Conservation (phyloP, 2,888 invertebrate genomes). For the Troilus luridus region DNA sequence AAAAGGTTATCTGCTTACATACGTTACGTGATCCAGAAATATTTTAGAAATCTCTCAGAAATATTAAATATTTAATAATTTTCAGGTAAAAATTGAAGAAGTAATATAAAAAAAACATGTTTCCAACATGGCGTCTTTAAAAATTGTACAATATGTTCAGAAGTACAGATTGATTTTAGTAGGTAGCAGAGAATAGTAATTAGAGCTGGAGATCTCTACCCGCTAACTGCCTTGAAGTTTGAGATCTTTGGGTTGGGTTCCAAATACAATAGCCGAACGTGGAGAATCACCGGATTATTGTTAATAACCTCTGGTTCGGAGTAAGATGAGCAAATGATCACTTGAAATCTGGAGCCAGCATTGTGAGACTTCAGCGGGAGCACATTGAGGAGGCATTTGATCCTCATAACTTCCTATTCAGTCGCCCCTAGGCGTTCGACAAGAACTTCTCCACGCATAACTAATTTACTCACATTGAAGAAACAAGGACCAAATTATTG, state of each 20-base stretch:
- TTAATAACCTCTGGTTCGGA: neutral
- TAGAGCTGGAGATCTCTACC: neutral
- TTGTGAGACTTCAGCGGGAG: neutral
- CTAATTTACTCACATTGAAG: slow-evolving; percentile 19
- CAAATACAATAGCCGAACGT: neutral
- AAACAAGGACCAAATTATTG: neutral
- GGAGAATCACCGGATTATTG: neutral
- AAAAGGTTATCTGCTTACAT: no score
- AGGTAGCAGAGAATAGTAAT: neutral
- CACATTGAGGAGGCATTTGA: neutral
- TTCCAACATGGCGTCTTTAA: no score
- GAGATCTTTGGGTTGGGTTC: neutral
- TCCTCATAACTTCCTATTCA: neutral
- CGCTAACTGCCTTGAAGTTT: neutral
- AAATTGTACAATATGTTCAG: no score
- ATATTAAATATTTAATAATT: no score
- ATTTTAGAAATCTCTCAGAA: no score
- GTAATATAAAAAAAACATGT: no score
- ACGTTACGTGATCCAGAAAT: no score
- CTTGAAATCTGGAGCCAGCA: neutral
- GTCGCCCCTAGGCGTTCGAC: neutral
- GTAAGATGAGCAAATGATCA: neutral
- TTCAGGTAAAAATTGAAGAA: no score
- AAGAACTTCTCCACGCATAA: neutral
- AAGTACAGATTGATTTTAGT: no score